These are phyloP conservation scores for Halocynthia aurantium DNA, from an alignment of 23 tunicate genomes.

Conservation along the genomic window DNA sequence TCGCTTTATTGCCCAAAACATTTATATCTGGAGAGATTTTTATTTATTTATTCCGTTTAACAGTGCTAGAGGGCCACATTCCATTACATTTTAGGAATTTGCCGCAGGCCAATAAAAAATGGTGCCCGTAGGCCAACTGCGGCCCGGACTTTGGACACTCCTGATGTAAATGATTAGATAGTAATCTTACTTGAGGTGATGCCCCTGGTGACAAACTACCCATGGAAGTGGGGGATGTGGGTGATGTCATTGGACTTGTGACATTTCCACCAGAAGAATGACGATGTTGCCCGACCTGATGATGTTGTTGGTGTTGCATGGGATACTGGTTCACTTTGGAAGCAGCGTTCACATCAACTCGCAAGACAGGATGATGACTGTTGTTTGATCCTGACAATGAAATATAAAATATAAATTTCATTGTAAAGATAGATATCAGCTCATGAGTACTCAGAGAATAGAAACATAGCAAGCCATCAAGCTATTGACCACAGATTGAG, in stretches of 20 bases:
- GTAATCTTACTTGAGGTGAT: conserved; percentile 67
- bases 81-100: no score
- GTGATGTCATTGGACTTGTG: conserved; percentile 84
- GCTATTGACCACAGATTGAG: no score
- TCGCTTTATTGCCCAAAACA: no score
- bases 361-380: conserved; percentile 35
- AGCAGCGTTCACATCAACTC: conserved; percentile 81
- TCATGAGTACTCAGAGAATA: no score
- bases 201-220: conserved; percentile 67
- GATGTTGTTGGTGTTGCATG: conserved; percentile 16
- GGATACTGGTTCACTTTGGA: conserved; percentile 58
- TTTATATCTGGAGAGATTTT: no score
- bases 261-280: conserved; percentile 32
- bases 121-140: no score
- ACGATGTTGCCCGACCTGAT: conserved; percentile 27
- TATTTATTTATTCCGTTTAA: no score
- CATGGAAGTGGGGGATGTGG: conserved; percentile 86
- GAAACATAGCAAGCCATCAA: no score
- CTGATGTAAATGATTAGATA: background rate
- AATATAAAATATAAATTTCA: background rate
- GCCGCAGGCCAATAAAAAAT: no score
- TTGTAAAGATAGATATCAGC: background rate
- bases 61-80: no score
- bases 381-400: conserved; percentile 2
- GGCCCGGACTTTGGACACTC: no score